Base-by-base conservation (phyloP, 2,113 vertebrate species). In the Dasyornis broadbenti region DNA sequence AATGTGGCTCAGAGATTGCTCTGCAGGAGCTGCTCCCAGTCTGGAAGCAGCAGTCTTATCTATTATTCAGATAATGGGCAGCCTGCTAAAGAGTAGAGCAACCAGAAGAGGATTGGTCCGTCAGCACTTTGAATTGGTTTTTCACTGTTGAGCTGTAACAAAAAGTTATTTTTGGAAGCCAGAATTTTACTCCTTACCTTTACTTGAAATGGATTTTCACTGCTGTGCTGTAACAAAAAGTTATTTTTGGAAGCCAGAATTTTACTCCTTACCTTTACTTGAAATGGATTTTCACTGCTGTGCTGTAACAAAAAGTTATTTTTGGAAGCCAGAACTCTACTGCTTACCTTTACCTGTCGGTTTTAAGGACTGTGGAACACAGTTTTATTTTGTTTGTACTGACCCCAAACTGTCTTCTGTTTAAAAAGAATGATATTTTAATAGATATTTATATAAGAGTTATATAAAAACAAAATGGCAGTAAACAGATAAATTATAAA, bases 401-500 rank as follows among this genome's bases (percentile, higher is more conserved):
- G 49, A 78, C 52, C 57, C 12, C 31, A 91, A 94, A 91, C 15
- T 71, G 31, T 60, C 64, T 71, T 78, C 60, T 75, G 35, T 75
- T 94, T 70, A 19, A 75, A 90, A 92, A 63, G 3, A 68, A 60
- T 54, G 2, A 59, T 86, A 82, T 88, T 86, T 66, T 6, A 80
- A 79, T 63, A 78, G 14, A 52, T 94, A 91, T 82, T 94, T 92
- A 79, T 95, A 64, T 84, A 78, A 92, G 66, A 90, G 53, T 82
- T 73, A 89, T 52, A 90, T 89, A 54, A 77, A 86, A 84, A 2
- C n/a, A 90, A 90, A 89, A 89, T 90, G 68, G 28, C 63, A 83
- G 49, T 76, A 92, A 90, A 64, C n/a, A 90, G 63, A 82, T 95
- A 63, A 95, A 94, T 93, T 95, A 95, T 96, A 86, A 90, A 95